Percentiles rank a stretch among this genome's conserved stretches.
Evolutionary conservation across 1,140 invertebrate genomes (phyloP).

Genomic region (Camponotus pennsylvanicus): DNA sequence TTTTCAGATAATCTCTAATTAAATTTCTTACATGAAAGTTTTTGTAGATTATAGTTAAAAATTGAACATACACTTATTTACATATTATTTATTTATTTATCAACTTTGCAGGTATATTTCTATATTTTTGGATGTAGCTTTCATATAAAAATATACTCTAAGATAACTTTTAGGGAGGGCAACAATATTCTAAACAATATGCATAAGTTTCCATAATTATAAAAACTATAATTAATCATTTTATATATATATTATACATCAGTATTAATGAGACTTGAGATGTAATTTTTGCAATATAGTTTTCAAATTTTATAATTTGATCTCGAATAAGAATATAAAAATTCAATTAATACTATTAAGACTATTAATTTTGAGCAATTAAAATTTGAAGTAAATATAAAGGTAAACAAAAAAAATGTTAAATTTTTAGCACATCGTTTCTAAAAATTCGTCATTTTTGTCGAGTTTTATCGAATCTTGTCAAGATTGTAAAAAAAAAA

Average conservation of each 20-base stretch:
- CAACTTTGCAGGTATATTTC: neutral
- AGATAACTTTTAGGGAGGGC: no score
- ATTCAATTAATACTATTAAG: no score
- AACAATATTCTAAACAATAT: neutral
- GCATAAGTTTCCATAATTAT: neutral
- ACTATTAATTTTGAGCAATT: neutral
- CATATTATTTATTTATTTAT: slow-evolving; percentile 1
- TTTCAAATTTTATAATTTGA: no score
- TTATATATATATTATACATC: no score
- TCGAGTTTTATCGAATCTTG: neutral
- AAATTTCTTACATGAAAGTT: neutral
- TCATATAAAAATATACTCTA: no score
- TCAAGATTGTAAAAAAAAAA: neutral
- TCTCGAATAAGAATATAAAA: no score
- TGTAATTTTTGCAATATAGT: no score
- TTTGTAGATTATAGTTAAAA: neutral
- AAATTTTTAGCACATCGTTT: neutral
- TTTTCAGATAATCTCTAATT: neutral
- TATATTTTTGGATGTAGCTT: no score
- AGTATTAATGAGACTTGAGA: no score
- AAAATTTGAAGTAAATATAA: neutral
- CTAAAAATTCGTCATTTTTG: neutral
- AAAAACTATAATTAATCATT: neutral
- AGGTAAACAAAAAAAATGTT: neutral
- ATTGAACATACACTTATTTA: neutral